Evolutionary conservation across 2,113 vertebrate genomes (phyloP), one percentile per base, ranked within the genome.

Genomic region (Oryzias javanicus): DNA sequence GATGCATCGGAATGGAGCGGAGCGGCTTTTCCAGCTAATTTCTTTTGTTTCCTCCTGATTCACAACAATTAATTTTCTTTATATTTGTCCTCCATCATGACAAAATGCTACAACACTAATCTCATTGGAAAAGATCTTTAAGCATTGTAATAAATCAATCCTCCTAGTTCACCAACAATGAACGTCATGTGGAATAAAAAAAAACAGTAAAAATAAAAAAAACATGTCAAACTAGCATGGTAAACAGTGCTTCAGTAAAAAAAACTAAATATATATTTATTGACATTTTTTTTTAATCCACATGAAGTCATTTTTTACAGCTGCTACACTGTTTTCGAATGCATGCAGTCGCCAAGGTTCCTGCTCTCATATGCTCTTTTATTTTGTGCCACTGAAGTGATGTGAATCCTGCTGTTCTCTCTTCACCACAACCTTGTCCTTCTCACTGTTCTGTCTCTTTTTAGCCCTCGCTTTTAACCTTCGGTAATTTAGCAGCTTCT

Each of bases 401-500:
- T 53, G 46, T 29, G 49, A 49, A 67, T 65, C 14, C 24, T 49
- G 42, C 65, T 52, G 17, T 6, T 24, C 57, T 40, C n/a, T 55
- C 17, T 51, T 40, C 60, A 22, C 15, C n/a, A 29, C 50, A 19
- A 42, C 54, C 1, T 19, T 68, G 15, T 65, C 4, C 41, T 57
- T 42, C 22, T n/a, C 2, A 4, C n/a, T 72, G 8, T 27, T 25
- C 25, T 65, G 35, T 66, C 4, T 64, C 41, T 67, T 41, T 70
- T 62, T 14, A 64, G 40, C 46, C 17, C 0, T 65, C n/a, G 8
- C 48, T 50, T 76, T 55, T 69, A 42, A 67, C 55, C 71, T 75
- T 73, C 29, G 29, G 8, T 64, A 40, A 70, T 64, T 78, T 77
- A 46, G 50, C 35, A 46, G 76, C 54, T 45, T 5, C 17, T 17